Conservation (phyloP, 2,888 invertebrate genomes). For the Trichopria drosophilae region DNA sequence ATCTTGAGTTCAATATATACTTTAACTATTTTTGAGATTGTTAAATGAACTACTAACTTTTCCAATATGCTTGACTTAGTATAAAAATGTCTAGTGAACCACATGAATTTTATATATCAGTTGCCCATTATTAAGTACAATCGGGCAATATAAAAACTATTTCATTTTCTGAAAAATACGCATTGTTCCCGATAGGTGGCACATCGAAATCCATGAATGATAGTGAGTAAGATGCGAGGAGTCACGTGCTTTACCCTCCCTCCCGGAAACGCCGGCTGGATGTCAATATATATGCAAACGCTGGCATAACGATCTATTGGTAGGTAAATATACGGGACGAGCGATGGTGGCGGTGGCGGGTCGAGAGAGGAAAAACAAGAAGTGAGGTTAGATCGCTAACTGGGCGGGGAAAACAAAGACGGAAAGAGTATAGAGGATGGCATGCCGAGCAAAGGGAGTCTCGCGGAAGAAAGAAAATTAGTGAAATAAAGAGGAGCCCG, state of each 20-base stretch:
- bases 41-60: too few relatives aligned
- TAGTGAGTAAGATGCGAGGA: background rate
- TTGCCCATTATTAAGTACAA: too few relatives aligned
- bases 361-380: conserved; percentile 33
- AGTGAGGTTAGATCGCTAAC: conserved; percentile 34
- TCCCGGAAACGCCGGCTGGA: conserved; percentile 26
- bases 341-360: conserved; percentile 28
- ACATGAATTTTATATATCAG: too few relatives aligned
- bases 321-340: conserved; percentile 52
- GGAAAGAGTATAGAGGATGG: too few relatives aligned
- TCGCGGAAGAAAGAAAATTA: conserved; percentile 10
- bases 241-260: background rate
- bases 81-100: too few relatives aligned
- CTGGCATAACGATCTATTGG: conserved; percentile 58
- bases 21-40: too few relatives aligned
- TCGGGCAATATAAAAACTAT: too few relatives aligned
- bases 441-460: too few relatives aligned
- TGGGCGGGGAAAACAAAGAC: conserved; percentile 41
- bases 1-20: too few relatives aligned
- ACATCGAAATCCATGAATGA: conserved; percentile 30
- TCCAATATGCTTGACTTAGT: too few relatives aligned
- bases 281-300: conserved; percentile 58
- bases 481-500: conserved; percentile 20
- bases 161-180: too few relatives aligned
- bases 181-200: too few relatives aligned